These are phyloP conservation scores for Sminthurides bifidus DNA, from an alignment of 1,140 invertebrate species.

Conservation along the genomic window DNA sequence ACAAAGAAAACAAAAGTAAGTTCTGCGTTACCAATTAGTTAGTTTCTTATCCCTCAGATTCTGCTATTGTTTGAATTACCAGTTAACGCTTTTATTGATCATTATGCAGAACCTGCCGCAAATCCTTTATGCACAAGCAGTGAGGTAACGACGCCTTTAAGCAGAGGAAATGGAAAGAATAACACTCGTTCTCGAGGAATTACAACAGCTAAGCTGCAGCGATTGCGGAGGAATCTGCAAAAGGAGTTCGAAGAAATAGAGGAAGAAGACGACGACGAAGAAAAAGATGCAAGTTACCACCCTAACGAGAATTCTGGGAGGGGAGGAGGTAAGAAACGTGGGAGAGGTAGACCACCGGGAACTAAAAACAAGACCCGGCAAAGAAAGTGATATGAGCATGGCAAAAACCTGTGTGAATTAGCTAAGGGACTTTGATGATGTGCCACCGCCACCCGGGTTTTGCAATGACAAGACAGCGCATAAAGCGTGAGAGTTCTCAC, in stretches of 20 bases:
- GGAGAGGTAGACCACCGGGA: not conserved
- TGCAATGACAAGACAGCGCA: no score
- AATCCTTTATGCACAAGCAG: not conserved
- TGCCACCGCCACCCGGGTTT: no score
- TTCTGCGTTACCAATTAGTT: not conserved
- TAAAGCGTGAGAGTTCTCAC: no score
- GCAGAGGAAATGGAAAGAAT: not conserved
- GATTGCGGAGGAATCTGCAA: not conserved
- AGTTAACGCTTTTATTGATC: not conserved
- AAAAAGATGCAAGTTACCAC: slow-evolving; percentile 9
- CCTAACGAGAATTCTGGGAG: not conserved
- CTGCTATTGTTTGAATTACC: not conserved
- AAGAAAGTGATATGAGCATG: no score
- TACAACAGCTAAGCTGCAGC: not conserved
- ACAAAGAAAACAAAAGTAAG: not conserved
- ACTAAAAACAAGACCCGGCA: no score
- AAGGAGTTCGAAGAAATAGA: slow-evolving; percentile 5
- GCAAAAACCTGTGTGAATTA: no score
- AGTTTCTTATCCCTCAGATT: not conserved
- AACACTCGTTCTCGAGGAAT: not conserved
- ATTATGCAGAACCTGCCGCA: not conserved
- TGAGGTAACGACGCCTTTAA: not conserved
- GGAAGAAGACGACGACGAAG: slow-evolving; percentile 3
- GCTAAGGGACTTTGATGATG: no score
- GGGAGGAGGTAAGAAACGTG: slow-evolving; percentile 1